A percentile compares a stretch with the other conserved stretches of the same genome.
phyloP scores from a whole-genome alignment of 2,113 vertebrate species.

The Sapajus apella region DNA sequence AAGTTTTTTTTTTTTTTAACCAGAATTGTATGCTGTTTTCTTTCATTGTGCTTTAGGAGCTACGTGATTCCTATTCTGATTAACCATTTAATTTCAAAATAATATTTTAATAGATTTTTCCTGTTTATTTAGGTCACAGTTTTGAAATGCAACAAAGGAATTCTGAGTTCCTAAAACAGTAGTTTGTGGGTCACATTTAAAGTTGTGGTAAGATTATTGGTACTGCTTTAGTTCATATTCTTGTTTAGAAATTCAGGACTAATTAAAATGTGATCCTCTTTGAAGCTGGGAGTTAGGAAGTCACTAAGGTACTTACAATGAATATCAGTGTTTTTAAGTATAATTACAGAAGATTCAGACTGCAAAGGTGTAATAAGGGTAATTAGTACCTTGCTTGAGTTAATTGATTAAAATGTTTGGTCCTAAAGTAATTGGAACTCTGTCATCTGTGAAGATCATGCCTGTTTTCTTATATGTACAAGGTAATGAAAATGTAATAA shows the following conservation, averaged over 20 bases:
- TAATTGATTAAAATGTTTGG: conserved; percentile 65
- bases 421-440: conserved; percentile 55
- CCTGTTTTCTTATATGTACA: background rate
- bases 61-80: background rate
- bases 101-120: conserved; percentile 21
- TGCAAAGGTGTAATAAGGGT: conserved; percentile 53
- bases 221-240: background rate
- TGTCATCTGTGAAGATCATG: conserved; percentile 54
- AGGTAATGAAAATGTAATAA: conserved; percentile 33
- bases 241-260: conserved; percentile 40
- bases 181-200: background rate
- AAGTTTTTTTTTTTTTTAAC: background rate
- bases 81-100: conserved; percentile 41
- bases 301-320: conserved; percentile 48
- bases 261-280: conserved; percentile 48
- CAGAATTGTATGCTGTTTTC: background rate
- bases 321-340: conserved; percentile 39
- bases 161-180: background rate
- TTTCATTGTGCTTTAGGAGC: background rate
- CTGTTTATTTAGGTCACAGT: background rate
- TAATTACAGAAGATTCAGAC: conserved; percentile 58
- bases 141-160: conserved; percentile 38
- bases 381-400: conserved; percentile 57
- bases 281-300: conserved; percentile 51
- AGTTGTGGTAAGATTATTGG: background rate